Base-by-base conservation (phyloP, 2,797 vertebrate species). In the Gymnodraco acuticeps region DNA sequence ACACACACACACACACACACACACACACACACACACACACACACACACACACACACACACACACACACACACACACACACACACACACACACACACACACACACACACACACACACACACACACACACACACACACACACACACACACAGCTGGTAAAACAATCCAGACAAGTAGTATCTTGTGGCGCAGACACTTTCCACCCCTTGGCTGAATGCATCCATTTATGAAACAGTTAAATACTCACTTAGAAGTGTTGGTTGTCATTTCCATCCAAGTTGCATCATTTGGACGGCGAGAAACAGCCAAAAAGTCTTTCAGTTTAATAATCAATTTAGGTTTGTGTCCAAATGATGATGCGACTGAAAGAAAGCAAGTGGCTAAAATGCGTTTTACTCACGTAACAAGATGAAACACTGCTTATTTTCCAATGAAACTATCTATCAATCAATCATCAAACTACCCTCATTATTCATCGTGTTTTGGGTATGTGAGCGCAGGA, bases 151-250 rank as follows among this genome's bases (percentile, higher is more conserved):
- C 61, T 66, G 69, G 33, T 66, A 56, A 62, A 82, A 75, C 65
- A 73, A 66, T 64, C 60, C 64, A 78, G 64, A 61, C 76, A 71
- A 70, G 75, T 82, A 50, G 65, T 64, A 70, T 84, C 72, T 62
- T 7, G 33, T 20, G 63, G 27, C 63, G 16, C 59, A 65, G 45
- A 74, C 55, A 78, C 68, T 78, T 78, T 59, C 45, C 53, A 64
- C 38, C 38, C 27, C 41, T 42, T 55, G 58, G 38, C 31, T 80
- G 58, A 76, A 65, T 52, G 33, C 69, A 42, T 64, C 73, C 11
- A 78, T 70, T 75, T 50, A 61, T 20, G n/a, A 73, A 45, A 41
- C 61, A 42, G 7, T 41, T 45, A 31, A 63, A 42, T 1, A 69
- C 33, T 53, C 54, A 75, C 15, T 17, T 13, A 31, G 15, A 52